Base-by-base conservation (phyloP, 1,140 invertebrate genomes). In the Leptinotarsa texana region DNA sequence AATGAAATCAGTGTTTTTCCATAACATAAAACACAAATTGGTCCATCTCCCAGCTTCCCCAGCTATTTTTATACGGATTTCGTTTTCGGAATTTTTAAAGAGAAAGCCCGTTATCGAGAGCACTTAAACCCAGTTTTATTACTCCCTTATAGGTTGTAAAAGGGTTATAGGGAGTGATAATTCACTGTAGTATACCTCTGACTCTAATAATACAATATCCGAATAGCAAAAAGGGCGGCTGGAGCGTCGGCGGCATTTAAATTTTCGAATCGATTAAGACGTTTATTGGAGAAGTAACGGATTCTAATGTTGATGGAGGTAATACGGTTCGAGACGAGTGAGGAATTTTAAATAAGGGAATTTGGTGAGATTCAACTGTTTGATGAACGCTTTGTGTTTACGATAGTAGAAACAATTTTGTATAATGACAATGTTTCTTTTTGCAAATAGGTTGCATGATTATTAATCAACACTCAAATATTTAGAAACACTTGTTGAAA, bases 81-180 rank as follows among this genome's bases (percentile, higher is more conserved):
- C 80, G 80, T 79, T 79, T 78, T 74, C 74, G 73, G 80, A 80
- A 80, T 80, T 80, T 80, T 78, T 77, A 77, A 80, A 76, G 74
- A 77, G 78, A 75, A 70, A 74, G 73, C 73, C 79, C 80, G 77
- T 80, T 80, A 81, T 81, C 80, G 80, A 79, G 77, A 75, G 75
- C 81, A 82, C 81, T 82, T 82, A 81, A 82, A 82, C 79, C 77
- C 78, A 69, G 78, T 77, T 83, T 83, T 83, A 83, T 83, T 81
- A 77, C 78, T 80, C 82, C 81, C 82, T 82, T 80, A 83, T 81
- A 83, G 82, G 79, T 80, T 82, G 82, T 83, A 82, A 83, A 83
- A 83, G 82, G 81, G 82, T 82, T 82, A 82, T 76, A 73, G 74
- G 77, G 70, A 75, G 76, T 75, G 79, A 81, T 81, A 80, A 81